Conservation (phyloP, 2,113 vertebrate genomes). For the Pandion haliaetus region DNA sequence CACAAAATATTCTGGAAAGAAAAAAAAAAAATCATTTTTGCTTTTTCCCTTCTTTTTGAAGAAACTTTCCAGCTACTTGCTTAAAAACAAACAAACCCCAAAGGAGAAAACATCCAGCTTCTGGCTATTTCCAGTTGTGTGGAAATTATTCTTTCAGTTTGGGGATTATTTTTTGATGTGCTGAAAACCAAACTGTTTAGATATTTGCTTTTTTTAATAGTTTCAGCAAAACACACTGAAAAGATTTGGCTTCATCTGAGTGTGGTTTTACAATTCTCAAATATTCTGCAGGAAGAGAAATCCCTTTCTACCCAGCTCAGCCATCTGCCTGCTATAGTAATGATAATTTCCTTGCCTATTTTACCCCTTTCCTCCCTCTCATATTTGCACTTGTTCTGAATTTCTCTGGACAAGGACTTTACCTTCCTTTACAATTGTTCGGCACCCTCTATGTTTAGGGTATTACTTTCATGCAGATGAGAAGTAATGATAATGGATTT, state of each 20-base stretch:
- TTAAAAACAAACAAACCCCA: neutral
- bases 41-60: neutral
- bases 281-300: neutral
- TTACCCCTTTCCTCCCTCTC: neutral
- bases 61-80: neutral
- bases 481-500: neutral
- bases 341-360: neutral
- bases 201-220: neutral
- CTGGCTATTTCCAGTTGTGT: conserved; percentile 14
- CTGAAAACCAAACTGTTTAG: conserved; percentile 9
- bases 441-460: neutral
- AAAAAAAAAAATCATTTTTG: neutral
- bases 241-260: conserved; percentile 1
- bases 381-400: neutral
- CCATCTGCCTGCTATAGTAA: neutral
- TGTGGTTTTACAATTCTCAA: conserved; percentile 6
- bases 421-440: neutral
- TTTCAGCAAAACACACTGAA: conserved; percentile 28
- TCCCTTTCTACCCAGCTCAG: neutral
- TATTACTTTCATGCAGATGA: neutral
- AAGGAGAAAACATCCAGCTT: conserved; percentile 8
- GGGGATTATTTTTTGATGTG: conserved; percentile 19
- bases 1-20: neutral
- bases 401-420: neutral
- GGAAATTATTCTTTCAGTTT: conserved; percentile 10